Evolutionary conservation across 2,888 invertebrate genomes (phyloP), one percentile per base, ranked within the genome.

Genomic region (Pogonocherus hispidulus): DNA sequence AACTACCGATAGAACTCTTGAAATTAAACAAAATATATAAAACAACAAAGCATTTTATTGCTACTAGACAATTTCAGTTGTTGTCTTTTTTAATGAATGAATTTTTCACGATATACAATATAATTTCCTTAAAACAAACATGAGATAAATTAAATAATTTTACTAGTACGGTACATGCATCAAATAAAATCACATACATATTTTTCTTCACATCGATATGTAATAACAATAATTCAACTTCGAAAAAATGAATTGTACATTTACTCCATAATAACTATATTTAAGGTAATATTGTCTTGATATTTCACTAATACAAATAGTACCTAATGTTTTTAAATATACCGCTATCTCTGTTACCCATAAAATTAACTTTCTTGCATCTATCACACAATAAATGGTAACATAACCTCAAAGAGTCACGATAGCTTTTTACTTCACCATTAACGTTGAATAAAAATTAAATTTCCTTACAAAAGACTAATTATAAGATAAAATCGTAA

Each of bases 231-330:
- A 41, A 32, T 23, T 62, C n/a, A n/a, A n/a, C n/a, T n/a, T n/a
- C n/a, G 11, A 47, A 19, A 11, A n/a, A 5, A 3, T 20, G 46
- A 62, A 55, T 55, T 59, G 63, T 56, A 69, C 52, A 59, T 59
- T 54, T 23, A 52, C 18, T 59, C 47, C 16, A 52, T 16, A 52
- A 22, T 54, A 63, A 59, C 44, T 22, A 47, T 32, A 60, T 63
- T 67, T 60, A 70, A 44, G 56, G 49, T 70, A 66, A 71, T 71
- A 71, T 71, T 71, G 71, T 71, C 71, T n/a, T 63, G 49, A 46
- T 66, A 52, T 49, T 60, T 59, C 57, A 68, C 23, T 67, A 67
- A 52, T 54, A 57, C 63, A 55, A 44, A 63, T 35, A 37, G 35
- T 32, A 51, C 49, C 32, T 57, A 20, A 44, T 27, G 27, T 56